These are phyloP conservation scores for Germaria angustata DNA, from an alignment of 2,888 invertebrate genomes.

Conservation along the genomic window DNA sequence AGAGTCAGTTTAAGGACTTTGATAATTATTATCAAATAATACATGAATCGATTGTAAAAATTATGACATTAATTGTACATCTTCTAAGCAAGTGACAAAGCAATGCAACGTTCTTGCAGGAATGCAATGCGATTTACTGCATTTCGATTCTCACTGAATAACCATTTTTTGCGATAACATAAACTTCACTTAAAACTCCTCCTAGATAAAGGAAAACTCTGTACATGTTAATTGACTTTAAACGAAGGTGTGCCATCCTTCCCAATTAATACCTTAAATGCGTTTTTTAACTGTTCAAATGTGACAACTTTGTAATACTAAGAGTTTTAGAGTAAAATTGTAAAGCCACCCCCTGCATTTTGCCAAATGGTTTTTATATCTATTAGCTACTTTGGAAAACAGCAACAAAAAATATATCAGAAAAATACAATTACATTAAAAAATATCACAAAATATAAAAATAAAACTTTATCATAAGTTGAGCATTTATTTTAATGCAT, in stretches of 20 bases:
- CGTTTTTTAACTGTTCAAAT: background rate
- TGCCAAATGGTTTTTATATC: background rate
- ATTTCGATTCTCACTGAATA: no score
- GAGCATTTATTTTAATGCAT: slow-evolving; percentile 52
- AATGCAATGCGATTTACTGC: no score
- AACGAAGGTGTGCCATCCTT: background rate
- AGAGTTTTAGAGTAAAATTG: background rate
- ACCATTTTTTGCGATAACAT: no score
- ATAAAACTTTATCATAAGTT: slow-evolving; percentile 55
- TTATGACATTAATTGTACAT: no score
- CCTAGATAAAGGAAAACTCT: background rate
- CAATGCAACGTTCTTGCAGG: no score
- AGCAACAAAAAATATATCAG: background rate
- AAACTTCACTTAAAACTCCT: background rate
- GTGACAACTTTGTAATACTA: slow-evolving; percentile 2
- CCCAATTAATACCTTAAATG: background rate
- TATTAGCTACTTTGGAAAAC: slow-evolving; percentile 3
- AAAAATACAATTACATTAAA: background rate
- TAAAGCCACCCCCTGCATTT: background rate
- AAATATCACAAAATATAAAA: background rate
- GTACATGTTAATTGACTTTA: slow-evolving; percentile 3
- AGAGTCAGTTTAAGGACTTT: no score
- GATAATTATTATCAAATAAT: no score
- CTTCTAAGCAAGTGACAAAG: no score
- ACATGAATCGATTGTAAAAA: no score